phyloP scores from a whole-genome alignment of 2,888 invertebrate genomes.

The Theristus sp. region DNA sequence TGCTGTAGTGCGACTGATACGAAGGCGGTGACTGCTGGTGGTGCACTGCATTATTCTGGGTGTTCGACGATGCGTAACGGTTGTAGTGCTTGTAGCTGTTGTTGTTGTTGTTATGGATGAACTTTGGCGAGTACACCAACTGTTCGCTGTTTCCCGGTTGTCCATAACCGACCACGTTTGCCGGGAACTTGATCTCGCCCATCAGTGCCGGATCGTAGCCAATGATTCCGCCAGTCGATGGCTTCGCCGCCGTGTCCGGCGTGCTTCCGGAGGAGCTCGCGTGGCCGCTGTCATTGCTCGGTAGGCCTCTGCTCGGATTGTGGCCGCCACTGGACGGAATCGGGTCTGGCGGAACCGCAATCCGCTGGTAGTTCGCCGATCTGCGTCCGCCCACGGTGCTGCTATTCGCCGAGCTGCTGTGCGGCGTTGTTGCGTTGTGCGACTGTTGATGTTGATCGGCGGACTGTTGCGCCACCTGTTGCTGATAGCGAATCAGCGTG shows the following conservation, averaged over 20 bases:
- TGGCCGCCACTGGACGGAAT: too few relatives aligned
- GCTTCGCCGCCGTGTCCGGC: neutral
- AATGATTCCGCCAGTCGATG: neutral
- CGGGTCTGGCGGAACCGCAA: neutral
- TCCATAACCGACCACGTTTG: too few relatives aligned
- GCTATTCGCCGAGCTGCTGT: neutral
- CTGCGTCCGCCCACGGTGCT: neutral
- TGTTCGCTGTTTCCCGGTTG: too few relatives aligned
- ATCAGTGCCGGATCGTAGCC: neutral
- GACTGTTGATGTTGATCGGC: neutral
- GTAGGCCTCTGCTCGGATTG: too few relatives aligned
- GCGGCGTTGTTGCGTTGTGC: neutral
- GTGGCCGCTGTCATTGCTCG: neutral
- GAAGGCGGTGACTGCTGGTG: neutral
- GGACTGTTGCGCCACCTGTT: neutral
- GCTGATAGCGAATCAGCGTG: conserved; percentile 3
- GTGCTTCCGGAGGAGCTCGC: neutral
- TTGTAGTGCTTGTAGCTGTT: too few relatives aligned
- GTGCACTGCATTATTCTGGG: neutral
- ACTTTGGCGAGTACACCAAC: neutral
- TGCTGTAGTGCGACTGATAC: neutral
- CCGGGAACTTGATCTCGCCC: too few relatives aligned
- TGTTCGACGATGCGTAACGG: too few relatives aligned
- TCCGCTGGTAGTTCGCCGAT: neutral
- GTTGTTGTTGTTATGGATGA: neutral